Conservation (phyloP, 2,113 vertebrate genomes). For the Tragelaphus scriptus region DNA sequence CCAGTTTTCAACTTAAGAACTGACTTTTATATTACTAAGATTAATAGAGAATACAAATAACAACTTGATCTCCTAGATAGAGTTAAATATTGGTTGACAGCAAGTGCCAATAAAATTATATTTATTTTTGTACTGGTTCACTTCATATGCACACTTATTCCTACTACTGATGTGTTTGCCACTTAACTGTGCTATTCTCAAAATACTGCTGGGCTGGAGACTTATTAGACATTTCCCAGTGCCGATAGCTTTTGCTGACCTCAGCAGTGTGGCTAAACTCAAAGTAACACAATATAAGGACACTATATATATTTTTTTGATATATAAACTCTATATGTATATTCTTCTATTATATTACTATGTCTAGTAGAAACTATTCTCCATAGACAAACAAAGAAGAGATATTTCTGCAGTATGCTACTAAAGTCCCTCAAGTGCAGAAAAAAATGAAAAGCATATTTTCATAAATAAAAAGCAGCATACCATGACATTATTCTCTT, state of each 20-base stretch:
- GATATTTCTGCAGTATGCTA: background rate
- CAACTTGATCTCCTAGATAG: background rate
- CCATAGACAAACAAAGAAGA: conserved; percentile 3
- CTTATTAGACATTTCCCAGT: background rate
- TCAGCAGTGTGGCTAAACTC: background rate
- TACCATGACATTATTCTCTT: background rate
- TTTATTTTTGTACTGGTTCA: background rate
- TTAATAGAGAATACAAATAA: background rate
- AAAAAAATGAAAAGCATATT: background rate
- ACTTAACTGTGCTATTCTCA: background rate
- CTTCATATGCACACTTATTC: background rate
- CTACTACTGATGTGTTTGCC: background rate
- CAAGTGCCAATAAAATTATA: background rate
- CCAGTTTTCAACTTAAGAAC: background rate
- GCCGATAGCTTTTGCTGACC: background rate
- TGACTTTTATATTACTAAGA: background rate
- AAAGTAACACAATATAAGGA: background rate
- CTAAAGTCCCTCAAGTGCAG: background rate
- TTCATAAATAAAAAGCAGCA: background rate
- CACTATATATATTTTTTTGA: background rate
- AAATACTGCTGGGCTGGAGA: background rate
- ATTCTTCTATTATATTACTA: conserved; percentile 10
- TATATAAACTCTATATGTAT: background rate
- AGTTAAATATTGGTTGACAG: background rate
- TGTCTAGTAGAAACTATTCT: conserved; percentile 6